Base-by-base conservation (phyloP, 2,113 vertebrate genomes). In the Melanerpes aurifrons region DNA sequence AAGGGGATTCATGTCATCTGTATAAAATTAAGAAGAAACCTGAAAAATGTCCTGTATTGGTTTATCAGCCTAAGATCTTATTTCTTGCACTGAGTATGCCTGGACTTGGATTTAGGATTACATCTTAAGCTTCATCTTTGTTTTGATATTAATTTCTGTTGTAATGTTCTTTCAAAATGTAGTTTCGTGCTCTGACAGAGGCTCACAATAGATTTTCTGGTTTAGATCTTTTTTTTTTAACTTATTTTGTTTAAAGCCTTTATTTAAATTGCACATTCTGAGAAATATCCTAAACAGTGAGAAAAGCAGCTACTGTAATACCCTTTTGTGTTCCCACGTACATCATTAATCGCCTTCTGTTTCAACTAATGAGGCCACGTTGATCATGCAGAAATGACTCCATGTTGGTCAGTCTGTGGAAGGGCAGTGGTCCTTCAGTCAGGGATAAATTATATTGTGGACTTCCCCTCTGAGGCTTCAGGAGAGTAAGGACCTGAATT, bases 401-500 rank as follows among this genome's bases (percentile, higher is more conserved):
- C 0, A 1, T 17, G 18, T 37, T 12, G n/a, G 53, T 63, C 72
- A 26, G 0, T 14, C 31, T 32, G 37, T 0, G 2, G 57, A 71
- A 13, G 5, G 48, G 14, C 50, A 82, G 64, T 0, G 3, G 31
- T n/a, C 47, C 26, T 70, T 73, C 68, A 19, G 47, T 31, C 5
- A 3, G 5, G 26, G 8, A 25, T 29, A 32, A 43, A 1, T 54
- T 48, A 35, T 16, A n/a, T 45, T 79, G 87, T 35, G 35, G 31
- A 21, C 24, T 92, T 54, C 8, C 28, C 19, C 31, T 68, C 32
- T 62, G 28, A 76, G 22, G 35, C 40, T 35, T 26, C 29, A 56
- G 10, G 37, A 54, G 29, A 32, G 48, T 35, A 47, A 59, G 72
- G 24, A 62, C 4, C 2, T 1, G 3, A 7, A 21, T 86, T 37